phyloP scores from a whole-genome alignment of 2,888 invertebrate genomes.

The Carterocephalus palaemon region DNA sequence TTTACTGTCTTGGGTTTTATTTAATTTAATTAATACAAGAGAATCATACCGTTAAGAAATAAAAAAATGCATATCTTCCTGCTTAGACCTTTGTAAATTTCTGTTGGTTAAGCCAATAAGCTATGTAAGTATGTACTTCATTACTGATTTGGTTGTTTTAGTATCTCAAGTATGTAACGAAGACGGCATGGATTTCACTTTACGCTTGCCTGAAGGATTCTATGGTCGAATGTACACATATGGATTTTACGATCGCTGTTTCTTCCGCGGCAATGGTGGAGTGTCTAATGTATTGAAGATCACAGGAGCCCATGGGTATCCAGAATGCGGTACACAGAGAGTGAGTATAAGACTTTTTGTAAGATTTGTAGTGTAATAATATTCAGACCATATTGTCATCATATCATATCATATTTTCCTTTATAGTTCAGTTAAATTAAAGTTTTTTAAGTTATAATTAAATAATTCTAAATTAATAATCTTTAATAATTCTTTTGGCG shows the following conservation, averaged over 20 bases:
- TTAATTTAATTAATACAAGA: no score
- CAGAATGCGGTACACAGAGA: constrained; percentile 93
- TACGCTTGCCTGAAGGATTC: constrained; percentile 92
- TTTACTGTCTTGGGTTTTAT: no score
- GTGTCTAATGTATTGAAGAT: constrained; percentile 90
- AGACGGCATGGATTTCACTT: constrained; percentile 96
- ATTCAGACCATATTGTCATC: no score
- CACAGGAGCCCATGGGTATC: constrained; percentile 94
- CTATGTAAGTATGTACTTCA: no score
- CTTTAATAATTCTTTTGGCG: no score
- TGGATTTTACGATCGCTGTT: constrained; percentile 93
- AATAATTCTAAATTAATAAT: no score
- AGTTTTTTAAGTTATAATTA: no score
- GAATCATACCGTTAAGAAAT: no score
- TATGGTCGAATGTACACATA: constrained; percentile 94
- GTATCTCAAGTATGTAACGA: constrained; percentile 95
- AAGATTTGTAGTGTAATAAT: background rate
- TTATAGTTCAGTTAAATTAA: background rate
- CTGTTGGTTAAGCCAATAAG: no score
- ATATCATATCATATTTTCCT: background rate
- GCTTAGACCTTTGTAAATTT: no score
- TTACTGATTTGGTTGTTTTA: no score
- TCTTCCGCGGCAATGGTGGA: constrained; percentile 94
- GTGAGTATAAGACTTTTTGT: constrained; percentile 59
- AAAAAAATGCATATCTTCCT: no score